Evolutionary conservation across 30 jellyfish, hydroid and myxozoan species (phyloP).

Genomic region (Hydra vulgaris): DNA sequence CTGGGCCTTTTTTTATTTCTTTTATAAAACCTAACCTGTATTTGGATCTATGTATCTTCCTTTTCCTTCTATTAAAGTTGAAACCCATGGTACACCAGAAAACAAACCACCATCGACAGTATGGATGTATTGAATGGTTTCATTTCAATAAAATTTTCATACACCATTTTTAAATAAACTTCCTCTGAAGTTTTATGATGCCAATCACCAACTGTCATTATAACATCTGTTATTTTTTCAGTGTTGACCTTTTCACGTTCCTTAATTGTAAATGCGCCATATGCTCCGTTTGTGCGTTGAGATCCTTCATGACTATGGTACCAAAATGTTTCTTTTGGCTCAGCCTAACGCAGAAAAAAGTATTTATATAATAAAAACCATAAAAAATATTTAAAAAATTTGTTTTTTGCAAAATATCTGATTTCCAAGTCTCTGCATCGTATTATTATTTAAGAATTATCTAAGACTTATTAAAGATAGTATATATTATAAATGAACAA

Average conservation of each 20-base stretch:
- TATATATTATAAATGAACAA: too few species aligned
- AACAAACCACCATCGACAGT: conserved; percentile 75
- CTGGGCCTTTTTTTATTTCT: too few species aligned
- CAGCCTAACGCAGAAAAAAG: too few species aligned
- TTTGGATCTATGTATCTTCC: conserved; percentile 64
- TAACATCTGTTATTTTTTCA: conserved; percentile 41
- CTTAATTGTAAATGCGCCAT: conserved; percentile 74
- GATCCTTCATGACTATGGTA: conserved; percentile 95
- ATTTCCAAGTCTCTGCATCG: too few species aligned
- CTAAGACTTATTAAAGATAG: too few species aligned
- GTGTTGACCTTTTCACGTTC: conserved; percentile 59
- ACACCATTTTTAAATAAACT: conserved; percentile 66
- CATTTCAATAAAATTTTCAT: conserved; percentile 47
- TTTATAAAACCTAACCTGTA: conserved; percentile 69
- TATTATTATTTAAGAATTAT: too few species aligned
- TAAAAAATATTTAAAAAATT: too few species aligned
- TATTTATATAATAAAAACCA: too few species aligned
- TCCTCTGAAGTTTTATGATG: conserved; percentile 81
- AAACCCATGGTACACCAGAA: conserved; percentile 95
- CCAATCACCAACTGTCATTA: conserved; percentile 98
- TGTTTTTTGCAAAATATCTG: too few species aligned
- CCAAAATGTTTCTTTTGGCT: conserved; percentile 90
- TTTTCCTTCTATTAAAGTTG: conserved; percentile 74
- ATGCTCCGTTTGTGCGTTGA: conserved; percentile 81
- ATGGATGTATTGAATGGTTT: conserved; percentile 43